phyloP scores from a whole-genome alignment of 2,888 invertebrate genomes.

The Oeneis ivallda region DNA sequence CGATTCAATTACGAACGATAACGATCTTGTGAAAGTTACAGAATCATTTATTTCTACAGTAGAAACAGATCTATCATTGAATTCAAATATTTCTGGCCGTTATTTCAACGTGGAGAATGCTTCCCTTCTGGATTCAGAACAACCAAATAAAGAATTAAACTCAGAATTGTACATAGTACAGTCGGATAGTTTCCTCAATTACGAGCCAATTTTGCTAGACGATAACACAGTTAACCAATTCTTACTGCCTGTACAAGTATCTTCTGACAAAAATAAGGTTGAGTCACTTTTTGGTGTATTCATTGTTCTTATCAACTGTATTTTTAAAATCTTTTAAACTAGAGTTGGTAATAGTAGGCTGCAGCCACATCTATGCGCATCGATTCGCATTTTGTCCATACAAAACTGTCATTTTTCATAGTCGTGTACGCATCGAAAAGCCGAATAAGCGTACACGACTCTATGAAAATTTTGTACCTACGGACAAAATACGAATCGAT shows the following conservation, averaged over 20 bases:
- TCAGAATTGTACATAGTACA: slow-evolving; percentile 57
- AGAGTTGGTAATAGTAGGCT: too few relatives aligned
- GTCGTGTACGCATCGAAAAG: too few relatives aligned
- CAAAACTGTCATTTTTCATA: too few relatives aligned
- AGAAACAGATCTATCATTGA: slow-evolving; percentile 57
- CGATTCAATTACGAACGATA: slow-evolving; percentile 37
- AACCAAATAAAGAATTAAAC: slow-evolving; percentile 43
- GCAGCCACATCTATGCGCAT: too few relatives aligned
- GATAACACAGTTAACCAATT: slow-evolving; percentile 74
- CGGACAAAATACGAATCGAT: too few relatives aligned
- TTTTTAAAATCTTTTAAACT: too few relatives aligned
- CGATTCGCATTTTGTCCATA: too few relatives aligned
- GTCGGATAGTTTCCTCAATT: slow-evolving; percentile 61
- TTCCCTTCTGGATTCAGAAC: slow-evolving; percentile 39
- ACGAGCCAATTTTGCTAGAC: slow-evolving; percentile 67
- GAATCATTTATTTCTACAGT: slow-evolving; percentile 52
- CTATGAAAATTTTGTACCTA: too few relatives aligned
- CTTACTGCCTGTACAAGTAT: slow-evolving; percentile 61
- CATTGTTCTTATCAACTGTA: too few relatives aligned
- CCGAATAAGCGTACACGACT: too few relatives aligned
- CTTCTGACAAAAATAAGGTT: slow-evolving; percentile 53
- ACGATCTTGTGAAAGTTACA: slow-evolving; percentile 47
- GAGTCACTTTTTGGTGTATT: background rate
- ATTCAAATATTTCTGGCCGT: slow-evolving; percentile 60
- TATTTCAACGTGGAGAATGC: slow-evolving; percentile 58